A percentile compares a stretch with the other conserved stretches of the same genome.
phyloP scores from a whole-genome alignment of 2,113 vertebrate genomes.

The Galemys pyrenaicus region DNA sequence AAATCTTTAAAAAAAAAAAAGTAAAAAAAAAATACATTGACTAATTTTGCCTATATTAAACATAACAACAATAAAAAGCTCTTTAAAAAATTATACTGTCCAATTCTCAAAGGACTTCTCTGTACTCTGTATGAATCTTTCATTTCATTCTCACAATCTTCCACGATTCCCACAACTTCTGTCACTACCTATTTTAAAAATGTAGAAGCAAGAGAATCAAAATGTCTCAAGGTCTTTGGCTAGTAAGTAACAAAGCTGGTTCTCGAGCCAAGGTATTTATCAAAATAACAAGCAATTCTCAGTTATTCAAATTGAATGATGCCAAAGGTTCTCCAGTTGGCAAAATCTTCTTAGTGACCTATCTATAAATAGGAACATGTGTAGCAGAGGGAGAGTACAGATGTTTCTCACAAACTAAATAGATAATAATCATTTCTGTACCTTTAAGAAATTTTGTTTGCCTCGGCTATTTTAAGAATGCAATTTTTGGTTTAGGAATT shows the following conservation, averaged over 20 bases:
- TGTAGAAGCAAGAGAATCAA: not conserved
- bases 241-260: not conserved
- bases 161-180: no score
- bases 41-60: no score
- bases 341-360: not conserved
- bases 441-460: not conserved
- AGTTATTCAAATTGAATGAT: not conserved
- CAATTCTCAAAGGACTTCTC: not conserved
- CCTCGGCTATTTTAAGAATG: not conserved
- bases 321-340: not conserved
- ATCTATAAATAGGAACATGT: not conserved
- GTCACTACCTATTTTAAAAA: slow-evolving; percentile 6
- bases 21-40: no score
- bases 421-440: not conserved
- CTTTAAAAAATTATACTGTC: no score
- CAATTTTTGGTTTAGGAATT: slow-evolving; percentile 7
- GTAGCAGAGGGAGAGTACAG: not conserved
- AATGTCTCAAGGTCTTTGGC: not conserved
- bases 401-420: not conserved
- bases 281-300: not conserved
- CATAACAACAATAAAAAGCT: no score
- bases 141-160: not conserved
- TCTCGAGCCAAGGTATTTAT: not conserved
- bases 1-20: no score
- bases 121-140: not conserved